These are phyloP conservation scores for Onchidella celtica DNA, from an alignment of 2,888 invertebrate species.

Conservation along the genomic window DNA sequence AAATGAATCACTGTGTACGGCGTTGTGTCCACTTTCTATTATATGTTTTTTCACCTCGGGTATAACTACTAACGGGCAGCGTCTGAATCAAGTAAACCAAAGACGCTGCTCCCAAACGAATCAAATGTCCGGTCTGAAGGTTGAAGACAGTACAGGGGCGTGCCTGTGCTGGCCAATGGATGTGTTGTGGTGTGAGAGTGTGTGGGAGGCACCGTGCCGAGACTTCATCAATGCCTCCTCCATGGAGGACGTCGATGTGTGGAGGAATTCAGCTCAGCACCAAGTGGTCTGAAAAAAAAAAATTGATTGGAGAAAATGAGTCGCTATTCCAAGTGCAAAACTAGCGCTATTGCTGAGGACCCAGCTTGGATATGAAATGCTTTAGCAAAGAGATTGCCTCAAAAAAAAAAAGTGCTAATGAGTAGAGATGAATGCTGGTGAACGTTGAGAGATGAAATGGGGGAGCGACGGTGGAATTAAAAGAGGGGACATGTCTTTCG, in stretches of 20 bases:
- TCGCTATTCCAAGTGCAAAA: too few species aligned
- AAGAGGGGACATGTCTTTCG: too few species aligned
- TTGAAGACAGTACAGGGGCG: not conserved
- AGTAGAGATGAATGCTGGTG: too few species aligned
- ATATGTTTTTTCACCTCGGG: not conserved
- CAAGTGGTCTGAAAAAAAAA: conserved; percentile 19
- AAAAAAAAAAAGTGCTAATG: too few species aligned
- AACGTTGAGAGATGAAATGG: too few species aligned
- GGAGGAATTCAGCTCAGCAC: conserved; percentile 15
- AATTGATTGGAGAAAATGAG: conserved; percentile 15
- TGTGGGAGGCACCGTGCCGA: not conserved
- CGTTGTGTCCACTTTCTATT: too few species aligned
- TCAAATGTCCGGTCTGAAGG: not conserved
- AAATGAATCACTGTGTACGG: too few species aligned
- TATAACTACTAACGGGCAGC: not conserved
- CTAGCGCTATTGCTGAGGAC: too few species aligned
- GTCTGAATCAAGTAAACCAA: not conserved
- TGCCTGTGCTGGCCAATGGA: not conserved
- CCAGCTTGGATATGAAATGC: too few species aligned
- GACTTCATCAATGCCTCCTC: conserved; percentile 11
- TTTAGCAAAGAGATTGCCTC: too few species aligned
- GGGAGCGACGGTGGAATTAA: not conserved
- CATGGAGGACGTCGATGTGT: not conserved
- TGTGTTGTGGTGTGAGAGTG: not conserved
- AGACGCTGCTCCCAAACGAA: not conserved